A percentile compares a stretch with the other conserved stretches of the same genome.
Evolutionary conservation across 2,888 invertebrate species (phyloP).

Genomic region (Siphlonurus alternatus): DNA sequence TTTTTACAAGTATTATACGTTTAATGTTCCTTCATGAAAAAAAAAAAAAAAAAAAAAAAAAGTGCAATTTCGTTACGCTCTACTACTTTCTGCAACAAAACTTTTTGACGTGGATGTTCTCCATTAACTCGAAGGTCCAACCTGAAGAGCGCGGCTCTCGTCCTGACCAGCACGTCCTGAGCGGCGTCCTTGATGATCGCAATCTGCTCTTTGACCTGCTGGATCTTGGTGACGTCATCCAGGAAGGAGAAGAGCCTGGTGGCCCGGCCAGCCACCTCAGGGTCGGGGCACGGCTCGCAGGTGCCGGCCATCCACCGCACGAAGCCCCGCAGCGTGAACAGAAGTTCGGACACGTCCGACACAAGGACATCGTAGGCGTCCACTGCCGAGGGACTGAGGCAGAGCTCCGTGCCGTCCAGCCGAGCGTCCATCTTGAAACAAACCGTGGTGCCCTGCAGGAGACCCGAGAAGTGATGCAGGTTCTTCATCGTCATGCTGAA

Average conservation of each 20-base stretch:
- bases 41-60: background rate
- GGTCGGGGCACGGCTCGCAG: background rate
- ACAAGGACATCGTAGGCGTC: background rate
- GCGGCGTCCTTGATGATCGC: background rate
- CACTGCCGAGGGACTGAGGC: background rate
- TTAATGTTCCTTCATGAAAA: no score
- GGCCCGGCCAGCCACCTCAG: background rate
- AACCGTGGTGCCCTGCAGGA: background rate
- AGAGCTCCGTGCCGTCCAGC: background rate
- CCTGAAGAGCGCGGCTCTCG: background rate
- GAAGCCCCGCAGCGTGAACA: background rate
- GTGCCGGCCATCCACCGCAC: background rate
- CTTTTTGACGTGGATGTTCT: no score
- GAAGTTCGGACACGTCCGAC: background rate
- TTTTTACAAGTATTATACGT: no score
- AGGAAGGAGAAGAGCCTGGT: background rate
- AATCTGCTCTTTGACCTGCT: background rate
- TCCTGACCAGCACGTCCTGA: background rate
- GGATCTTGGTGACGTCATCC: background rate
- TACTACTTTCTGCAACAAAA: no score
- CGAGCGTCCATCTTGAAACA: background rate
- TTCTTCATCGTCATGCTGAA: background rate
- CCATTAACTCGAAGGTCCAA: no score
- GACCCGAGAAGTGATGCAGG: background rate
- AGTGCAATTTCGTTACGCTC: no score